phyloP scores from a whole-genome alignment of 1,140 invertebrate genomes.

The Pseudomyrmex dendroicus region DNA sequence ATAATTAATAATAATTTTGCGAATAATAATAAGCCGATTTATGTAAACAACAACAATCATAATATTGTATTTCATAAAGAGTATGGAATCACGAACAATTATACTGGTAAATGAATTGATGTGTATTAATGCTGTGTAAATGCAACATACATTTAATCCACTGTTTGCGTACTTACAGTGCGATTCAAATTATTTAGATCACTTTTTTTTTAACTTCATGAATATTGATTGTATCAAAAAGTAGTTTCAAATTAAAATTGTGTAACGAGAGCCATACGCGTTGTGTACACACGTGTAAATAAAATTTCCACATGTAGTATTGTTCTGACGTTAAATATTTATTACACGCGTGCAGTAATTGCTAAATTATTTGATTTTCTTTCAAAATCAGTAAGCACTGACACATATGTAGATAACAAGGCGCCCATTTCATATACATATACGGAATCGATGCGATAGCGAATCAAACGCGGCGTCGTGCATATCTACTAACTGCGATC shows the following conservation, averaged over 20 bases:
- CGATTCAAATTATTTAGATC: background rate
- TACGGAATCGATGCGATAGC: constrained; percentile 7
- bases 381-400: too few species aligned
- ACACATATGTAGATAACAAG: constrained; percentile 2
- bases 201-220: background rate
- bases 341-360: background rate
- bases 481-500: background rate
- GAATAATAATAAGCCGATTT: constrained; percentile 49
- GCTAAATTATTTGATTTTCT: too few species aligned
- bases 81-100: constrained; percentile 1
- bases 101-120: constrained; percentile 41
- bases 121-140: constrained; percentile 27
- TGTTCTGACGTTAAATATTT: too few species aligned
- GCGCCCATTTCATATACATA: background rate
- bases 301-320: background rate
- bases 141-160: constrained; percentile 14
- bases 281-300: background rate
- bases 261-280: background rate
- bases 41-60: constrained; percentile 49
- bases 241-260: background rate
- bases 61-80: constrained; percentile 36
- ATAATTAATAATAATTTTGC: constrained; percentile 45
- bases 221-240: constrained; percentile 39
- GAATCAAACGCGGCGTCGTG: background rate
- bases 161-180: constrained; percentile 14